Evolutionary conservation across 2,888 invertebrate genomes (phyloP).

Genomic region (Dryobota labecula): DNA sequence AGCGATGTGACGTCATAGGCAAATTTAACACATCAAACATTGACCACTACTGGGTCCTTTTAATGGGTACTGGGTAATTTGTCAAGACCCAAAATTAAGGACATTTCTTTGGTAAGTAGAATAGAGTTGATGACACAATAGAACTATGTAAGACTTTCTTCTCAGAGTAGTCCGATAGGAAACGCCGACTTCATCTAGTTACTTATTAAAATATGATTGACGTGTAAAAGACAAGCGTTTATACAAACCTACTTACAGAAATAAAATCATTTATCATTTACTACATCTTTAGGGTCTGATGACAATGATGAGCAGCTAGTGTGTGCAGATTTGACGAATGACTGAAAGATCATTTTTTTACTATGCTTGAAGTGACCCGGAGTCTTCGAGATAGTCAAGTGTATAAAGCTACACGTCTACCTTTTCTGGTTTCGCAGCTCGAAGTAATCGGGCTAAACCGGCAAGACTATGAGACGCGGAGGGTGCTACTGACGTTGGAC

Average conservation of each 20-base stretch:
- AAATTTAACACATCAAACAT: no score
- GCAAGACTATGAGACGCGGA: conserved; percentile 94
- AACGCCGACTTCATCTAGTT: no score
- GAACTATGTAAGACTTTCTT: background rate
- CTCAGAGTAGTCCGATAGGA: no score
- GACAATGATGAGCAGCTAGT: background rate
- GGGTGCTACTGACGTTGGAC: conserved; percentile 91
- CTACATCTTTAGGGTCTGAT: no score
- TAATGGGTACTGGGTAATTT: no score
- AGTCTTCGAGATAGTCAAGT: background rate
- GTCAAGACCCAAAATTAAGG: no score
- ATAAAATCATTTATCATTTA: no score
- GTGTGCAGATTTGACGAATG: background rate
- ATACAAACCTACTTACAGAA: no score
- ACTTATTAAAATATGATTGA: no score
- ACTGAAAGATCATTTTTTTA: background rate
- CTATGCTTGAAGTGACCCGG: background rate
- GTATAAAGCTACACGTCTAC: background rate
- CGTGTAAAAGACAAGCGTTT: no score
- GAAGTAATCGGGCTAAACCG: conserved; percentile 95
- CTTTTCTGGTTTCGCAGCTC: conserved; percentile 83
- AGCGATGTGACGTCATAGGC: no score
- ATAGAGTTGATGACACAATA: background rate
- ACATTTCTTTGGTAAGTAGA: background rate
- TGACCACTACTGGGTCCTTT: no score